These are phyloP conservation scores for Ostrea edulis DNA, from an alignment of 1,140 invertebrate genomes.

Conservation along the genomic window DNA sequence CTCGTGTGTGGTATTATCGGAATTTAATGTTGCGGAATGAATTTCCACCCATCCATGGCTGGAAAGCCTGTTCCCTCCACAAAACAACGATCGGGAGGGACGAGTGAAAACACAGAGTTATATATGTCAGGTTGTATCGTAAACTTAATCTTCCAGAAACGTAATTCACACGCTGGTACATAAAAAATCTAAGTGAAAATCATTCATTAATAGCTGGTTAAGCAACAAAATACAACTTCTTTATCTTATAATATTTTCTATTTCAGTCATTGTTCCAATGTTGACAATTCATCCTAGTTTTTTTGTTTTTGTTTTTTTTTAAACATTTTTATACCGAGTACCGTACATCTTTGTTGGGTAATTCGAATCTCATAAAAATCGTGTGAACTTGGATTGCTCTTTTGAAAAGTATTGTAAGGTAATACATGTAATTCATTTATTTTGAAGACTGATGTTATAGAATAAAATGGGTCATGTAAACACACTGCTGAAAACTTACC, in stretches of 20 bases:
- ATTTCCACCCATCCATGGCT: neutral
- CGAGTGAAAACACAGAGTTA: neutral
- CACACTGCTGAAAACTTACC: neutral
- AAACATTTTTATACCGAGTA: neutral
- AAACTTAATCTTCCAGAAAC: neutral
- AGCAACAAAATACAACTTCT: neutral
- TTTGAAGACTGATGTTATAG: neutral
- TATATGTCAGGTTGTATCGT: neutral
- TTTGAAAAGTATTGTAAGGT: neutral
- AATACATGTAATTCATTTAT: neutral
- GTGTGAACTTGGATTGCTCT: neutral
- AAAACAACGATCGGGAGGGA: neutral
- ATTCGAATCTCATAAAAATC: neutral
- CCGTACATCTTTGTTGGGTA: neutral
- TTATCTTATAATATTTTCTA: neutral
- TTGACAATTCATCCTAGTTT: neutral
- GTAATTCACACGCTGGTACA: slow-evolving; percentile 3
- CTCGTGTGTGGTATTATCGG: slow-evolving; percentile 13
- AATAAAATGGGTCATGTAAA: neutral
- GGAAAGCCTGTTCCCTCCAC: slow-evolving; percentile 14
- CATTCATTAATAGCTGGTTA: neutral
- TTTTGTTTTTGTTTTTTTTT: neutral
- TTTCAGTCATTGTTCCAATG: too few relatives aligned
- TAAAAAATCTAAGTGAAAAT: neutral
- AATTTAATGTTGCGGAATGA: slow-evolving; percentile 8